Evolutionary conservation across 2,888 invertebrate genomes (phyloP), one percentile per base, ranked within the genome.

Genomic region (Stomorhina lunata): DNA sequence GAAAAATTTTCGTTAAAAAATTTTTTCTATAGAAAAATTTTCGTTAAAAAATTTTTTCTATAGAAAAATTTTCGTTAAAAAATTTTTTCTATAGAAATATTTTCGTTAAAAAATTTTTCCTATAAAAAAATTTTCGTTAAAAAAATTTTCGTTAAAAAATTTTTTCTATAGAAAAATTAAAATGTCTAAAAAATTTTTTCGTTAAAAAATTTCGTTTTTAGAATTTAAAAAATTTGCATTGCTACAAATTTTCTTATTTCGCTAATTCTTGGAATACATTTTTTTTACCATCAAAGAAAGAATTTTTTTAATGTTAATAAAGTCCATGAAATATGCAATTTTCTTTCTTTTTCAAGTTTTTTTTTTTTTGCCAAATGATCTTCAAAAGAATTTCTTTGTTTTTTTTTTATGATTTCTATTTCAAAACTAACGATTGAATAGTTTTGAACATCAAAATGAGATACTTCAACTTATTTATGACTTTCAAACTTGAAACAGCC

Each of bases 381-480:
- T 66, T 66, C 40, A 50, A 34, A 50, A 34, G 43, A 65, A 50
- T 50, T 53, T 59, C 7, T 57, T 45, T 12, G 4, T 17, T 55
- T 32, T 75, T 7, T 6, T 25, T 20, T 57, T 12, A n/a, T 34
- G 57, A 10, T 0, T 48, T 37, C 10, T 59, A 1, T 48, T 72
- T 48, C 6, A 45, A 40, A n/a, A 72, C 66, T 72, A 34, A 48
- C 66, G 68, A 63, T 73, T 61, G 68, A n/a, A 68, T 81, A 78
- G 61, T 69, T 69, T 57, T n/a, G n/a, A 61, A 63, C 57, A 57
- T 66, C 6, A 50, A 40, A 66, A 79, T 75, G 65, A 71, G 65
- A 79, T 82, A 71, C 79, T 76, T 82, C 65, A 79, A 76, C 15
- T 79, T 76, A 82, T 82, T 82, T 82, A 82, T 82, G 79, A 79